A percentile compares a stretch with the other conserved stretches of the same genome.
These are phyloP conservation scores for Laticauda colubrina DNA, from an alignment of 2,113 vertebrate genomes.

Conservation along the genomic window DNA sequence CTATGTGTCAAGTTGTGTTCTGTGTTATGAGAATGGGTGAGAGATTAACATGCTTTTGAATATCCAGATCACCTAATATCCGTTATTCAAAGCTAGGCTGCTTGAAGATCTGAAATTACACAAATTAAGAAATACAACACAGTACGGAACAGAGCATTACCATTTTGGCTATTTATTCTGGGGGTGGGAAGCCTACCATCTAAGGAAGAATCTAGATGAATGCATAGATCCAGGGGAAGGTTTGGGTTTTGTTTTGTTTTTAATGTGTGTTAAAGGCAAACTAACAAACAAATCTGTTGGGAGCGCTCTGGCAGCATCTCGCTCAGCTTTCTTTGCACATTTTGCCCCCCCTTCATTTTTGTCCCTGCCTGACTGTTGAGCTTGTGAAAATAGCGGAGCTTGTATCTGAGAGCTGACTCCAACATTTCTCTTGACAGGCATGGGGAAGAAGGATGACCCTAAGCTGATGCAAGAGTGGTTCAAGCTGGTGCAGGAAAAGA, in stretches of 20 bases:
- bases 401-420: conserved; percentile 28
- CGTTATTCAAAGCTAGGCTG: not conserved
- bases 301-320: conserved; percentile 75
- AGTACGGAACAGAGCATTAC: not conserved
- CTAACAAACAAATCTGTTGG: conserved; percentile 61
- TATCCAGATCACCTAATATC: not conserved
- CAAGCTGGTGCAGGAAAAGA: conserved; percentile 98
- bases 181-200: not conserved
- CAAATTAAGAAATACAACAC: not conserved
- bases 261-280: conserved; percentile 53
- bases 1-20: not conserved
- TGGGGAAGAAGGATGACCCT: conserved; percentile 98
- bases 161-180: conserved; percentile 17
- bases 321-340: conserved; percentile 78
- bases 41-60: not conserved
- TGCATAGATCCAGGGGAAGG: conserved; percentile 10
- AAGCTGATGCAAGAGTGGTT: conserved; percentile 99
- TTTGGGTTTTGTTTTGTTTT: conserved; percentile 37
- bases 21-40: not conserved
- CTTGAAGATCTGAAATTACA: not conserved
- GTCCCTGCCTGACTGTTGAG: conserved; percentile 49
- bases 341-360: conserved; percentile 63
- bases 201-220: conserved; percentile 5
- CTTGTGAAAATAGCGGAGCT: not conserved
- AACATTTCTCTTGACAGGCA: conserved; percentile 75